A percentile compares a stretch with the other conserved stretches of the same genome.
These are phyloP conservation scores for Drosophila nigritarsus DNA, from an alignment of 2,888 invertebrate species.

Conservation along the genomic window DNA sequence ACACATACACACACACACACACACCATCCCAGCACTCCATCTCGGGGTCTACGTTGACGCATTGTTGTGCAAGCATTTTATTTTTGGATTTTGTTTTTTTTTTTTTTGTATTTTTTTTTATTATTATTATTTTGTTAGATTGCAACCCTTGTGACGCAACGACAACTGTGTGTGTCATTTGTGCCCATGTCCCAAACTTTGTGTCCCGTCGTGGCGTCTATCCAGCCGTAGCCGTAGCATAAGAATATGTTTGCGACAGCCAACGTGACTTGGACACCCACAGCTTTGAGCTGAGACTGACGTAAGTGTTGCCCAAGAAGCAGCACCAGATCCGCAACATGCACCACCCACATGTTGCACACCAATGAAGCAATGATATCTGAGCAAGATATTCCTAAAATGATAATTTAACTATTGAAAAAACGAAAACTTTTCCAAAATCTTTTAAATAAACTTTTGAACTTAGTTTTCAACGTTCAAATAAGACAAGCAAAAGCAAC, in stretches of 20 bases:
- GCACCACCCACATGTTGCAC: not conserved
- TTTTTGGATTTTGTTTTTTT: not conserved
- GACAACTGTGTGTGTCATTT: constrained; percentile 44
- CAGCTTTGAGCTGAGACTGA: not conserved
- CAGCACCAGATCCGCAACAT: not conserved
- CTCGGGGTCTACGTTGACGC: constrained; percentile 1
- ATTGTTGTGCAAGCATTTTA: constrained; percentile 46
- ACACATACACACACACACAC: not conserved
- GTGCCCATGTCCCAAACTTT: constrained; percentile 16
- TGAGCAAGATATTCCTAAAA: fast-evolving
- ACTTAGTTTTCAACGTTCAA: not conserved
- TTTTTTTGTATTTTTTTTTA: constrained; percentile 39
- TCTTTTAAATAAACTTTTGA: not conserved
- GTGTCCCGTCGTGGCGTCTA: constrained; percentile 28
- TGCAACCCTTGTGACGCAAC: constrained; percentile 62
- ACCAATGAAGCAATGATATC: not conserved
- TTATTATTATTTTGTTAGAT: constrained; percentile 78
- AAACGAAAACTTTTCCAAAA: too few relatives aligned
- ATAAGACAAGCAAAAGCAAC: too few relatives aligned
- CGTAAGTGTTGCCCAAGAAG: not conserved
- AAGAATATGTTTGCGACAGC: constrained; percentile 45
- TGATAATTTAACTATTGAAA: too few relatives aligned
- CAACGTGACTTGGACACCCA: not conserved
- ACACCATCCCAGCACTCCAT: not conserved
- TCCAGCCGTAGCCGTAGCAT: constrained; percentile 28